Evolutionary conservation across 2,113 vertebrate genomes (phyloP), one percentile per base, ranked within the genome.

Genomic region (Astur gentilis): DNA sequence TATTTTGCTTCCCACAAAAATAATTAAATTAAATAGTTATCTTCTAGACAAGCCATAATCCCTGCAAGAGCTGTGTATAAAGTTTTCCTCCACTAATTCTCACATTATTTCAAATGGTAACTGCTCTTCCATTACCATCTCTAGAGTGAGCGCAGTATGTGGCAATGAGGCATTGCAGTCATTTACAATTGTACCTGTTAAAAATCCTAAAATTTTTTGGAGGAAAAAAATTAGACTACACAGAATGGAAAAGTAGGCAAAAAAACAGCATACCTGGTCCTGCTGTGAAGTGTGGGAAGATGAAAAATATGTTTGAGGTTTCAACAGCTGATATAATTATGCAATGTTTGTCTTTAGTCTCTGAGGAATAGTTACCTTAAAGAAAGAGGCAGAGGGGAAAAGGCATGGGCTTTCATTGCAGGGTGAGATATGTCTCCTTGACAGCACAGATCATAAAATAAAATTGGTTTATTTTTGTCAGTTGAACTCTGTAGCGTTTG

Each of bases 21-120:
- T 95, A 97, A 96, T 97, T 97, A 97, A 97, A 97, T 97, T 66
- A 96, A 96, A 95, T 89, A 81, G 85, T 95, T 98, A 71, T 95
- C 87, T 96, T 97, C 86, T 89, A 93, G 94, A 94, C 55, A 96
- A 91, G 89, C 76, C 23, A 5, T 90, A 94, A 96, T 73, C 75
- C 38, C 85, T 90, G 91, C 69, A 78, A 78, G 72, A 90, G 62
- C 61, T 96, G n/a, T 92, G 40, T 55, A 25, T 32, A 70, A 61
- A 75, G 77, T 79, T 94, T 94, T 67, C 58, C 16, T 49, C 82
- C 79, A 50, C 88, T 72, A 69, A 57, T 94, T 94, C 71, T 90
- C 80, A 55, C 88, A 42, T 93, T 93, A 75, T 93, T 96, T 80
- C 70, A 44, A 66, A 65, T 0, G 2, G 32, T 84, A 40, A 38